Evolutionary conservation across 2,888 invertebrate genomes (phyloP).

Genomic region (Spilosoma lubricipeda): DNA sequence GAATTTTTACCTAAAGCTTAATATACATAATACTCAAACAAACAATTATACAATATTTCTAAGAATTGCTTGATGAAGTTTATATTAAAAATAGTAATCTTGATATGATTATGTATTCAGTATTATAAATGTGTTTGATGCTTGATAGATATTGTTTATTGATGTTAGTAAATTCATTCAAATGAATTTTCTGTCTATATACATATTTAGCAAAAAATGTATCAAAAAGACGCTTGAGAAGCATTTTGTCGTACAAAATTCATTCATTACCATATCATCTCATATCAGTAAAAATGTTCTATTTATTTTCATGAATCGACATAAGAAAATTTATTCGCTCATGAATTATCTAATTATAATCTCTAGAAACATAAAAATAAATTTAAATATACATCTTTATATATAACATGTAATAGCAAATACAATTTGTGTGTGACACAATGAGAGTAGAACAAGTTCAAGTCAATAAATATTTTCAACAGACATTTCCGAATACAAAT

Average conservation of each 20-base stretch:
- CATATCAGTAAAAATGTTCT: conserved; percentile 69
- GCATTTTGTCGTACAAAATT: conserved; percentile 73
- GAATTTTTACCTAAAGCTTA: conserved; percentile 71
- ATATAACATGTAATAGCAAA: not conserved
- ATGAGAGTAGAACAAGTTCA: not conserved
- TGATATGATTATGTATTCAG: conserved; percentile 56
- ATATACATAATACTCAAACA: conserved; percentile 54
- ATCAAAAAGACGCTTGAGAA: conserved; percentile 53
- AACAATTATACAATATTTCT: conserved; percentile 56
- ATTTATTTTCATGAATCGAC: conserved; percentile 44
- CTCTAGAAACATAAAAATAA: not conserved
- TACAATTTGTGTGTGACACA: not conserved
- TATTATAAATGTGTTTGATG: conserved; percentile 59
- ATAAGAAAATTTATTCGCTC: not conserved
- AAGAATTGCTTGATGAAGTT: conserved; percentile 64
- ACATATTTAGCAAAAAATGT: conserved; percentile 28
- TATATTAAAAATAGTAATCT: conserved; percentile 58
- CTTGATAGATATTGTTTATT: conserved; percentile 49
- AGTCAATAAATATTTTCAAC: not conserved
- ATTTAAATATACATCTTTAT: not conserved
- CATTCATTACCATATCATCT: conserved; percentile 83
- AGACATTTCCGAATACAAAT: not conserved
- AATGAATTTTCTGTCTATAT: conserved; percentile 44
- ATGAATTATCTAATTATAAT: not conserved
- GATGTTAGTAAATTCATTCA: conserved; percentile 35